A percentile compares a stretch with the other conserved stretches of the same genome.
phyloP scores from a whole-genome alignment of 2,113 vertebrate genomes.

The Dipodomys stephensi region DNA sequence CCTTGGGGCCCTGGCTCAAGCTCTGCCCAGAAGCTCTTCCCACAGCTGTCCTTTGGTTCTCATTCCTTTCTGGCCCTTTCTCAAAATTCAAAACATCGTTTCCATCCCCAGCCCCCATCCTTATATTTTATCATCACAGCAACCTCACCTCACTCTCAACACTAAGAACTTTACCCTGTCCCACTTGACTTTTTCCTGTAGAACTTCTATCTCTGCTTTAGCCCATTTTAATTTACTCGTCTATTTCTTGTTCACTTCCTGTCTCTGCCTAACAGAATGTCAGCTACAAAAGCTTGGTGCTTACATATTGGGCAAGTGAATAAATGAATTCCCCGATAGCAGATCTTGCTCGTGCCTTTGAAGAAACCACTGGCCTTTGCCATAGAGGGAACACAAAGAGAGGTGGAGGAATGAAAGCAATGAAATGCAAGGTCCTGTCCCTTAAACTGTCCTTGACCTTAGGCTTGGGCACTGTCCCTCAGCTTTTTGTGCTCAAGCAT shows the following conservation, averaged over 20 bases:
- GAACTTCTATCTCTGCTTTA: neutral
- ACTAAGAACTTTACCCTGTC: too few relatives aligned
- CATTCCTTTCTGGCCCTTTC: neutral
- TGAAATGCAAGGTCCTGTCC: too few relatives aligned
- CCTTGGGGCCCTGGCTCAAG: neutral
- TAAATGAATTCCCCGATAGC: neutral
- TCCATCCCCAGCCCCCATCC: too few relatives aligned
- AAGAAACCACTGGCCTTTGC: neutral
- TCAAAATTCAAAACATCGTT: neutral
- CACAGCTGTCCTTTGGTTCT: neutral
- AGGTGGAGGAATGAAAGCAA: neutral
- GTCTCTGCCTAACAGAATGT: neutral
- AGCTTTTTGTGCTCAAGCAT: too few relatives aligned
- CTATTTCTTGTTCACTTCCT: neutral
- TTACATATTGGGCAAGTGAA: neutral
- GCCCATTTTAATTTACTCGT: neutral
- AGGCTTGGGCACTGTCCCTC: too few relatives aligned
- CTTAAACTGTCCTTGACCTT: too few relatives aligned
- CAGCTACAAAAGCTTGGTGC: neutral
- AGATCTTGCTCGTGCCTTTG: neutral
- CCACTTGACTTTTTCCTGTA: neutral
- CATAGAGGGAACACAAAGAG: neutral
- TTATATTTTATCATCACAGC: neutral
- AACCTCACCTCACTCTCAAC: neutral
- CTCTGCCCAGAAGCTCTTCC: neutral